phyloP scores from a whole-genome alignment of 2,113 vertebrate species.

The Platichthys stellatus region DNA sequence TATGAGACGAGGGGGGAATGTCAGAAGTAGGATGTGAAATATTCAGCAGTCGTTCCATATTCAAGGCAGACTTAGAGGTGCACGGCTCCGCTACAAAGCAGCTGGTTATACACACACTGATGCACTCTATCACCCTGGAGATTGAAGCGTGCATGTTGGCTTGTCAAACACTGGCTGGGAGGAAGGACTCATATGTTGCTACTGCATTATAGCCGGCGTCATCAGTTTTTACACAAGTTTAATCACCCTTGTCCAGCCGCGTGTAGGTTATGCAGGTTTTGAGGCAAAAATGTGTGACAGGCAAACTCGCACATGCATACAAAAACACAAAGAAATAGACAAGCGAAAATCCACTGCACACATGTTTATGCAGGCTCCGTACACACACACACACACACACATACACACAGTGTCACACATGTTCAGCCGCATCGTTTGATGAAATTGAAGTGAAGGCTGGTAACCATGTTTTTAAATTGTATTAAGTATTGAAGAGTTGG shows the following conservation, averaged over 20 bases:
- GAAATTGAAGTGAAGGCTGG: slow-evolving; percentile 69
- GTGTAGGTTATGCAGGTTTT: slow-evolving; percentile 37
- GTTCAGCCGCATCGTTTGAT: slow-evolving; percentile 40
- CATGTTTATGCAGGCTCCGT: not conserved
- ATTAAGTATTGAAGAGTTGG: slow-evolving; percentile 71
- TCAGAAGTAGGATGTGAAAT: slow-evolving; percentile 71
- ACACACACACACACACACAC: slow-evolving; percentile 7
- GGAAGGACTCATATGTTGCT: slow-evolving; percentile 58
- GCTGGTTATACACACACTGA: slow-evolving; percentile 72
- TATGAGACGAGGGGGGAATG: slow-evolving; percentile 65
- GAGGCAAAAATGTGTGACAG: slow-evolving; percentile 17
- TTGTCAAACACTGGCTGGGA: slow-evolving; percentile 69
- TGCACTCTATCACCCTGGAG: slow-evolving; percentile 75
- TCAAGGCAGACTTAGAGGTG: slow-evolving; percentile 62
- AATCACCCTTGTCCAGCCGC: slow-evolving; percentile 40
- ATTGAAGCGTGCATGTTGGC: slow-evolving; percentile 70
- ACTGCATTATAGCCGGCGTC: slow-evolving; percentile 58
- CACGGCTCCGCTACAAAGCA: slow-evolving; percentile 52
- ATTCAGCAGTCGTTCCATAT: slow-evolving; percentile 76
- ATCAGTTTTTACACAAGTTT: slow-evolving; percentile 67
- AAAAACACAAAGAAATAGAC: not conserved
- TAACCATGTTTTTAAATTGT: slow-evolving; percentile 71
- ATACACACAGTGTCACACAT: slow-evolving; percentile 5
- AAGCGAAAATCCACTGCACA: not conserved
- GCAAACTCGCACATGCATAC: not conserved